phyloP scores from a whole-genome alignment of 2,888 invertebrate genomes.

The Metopia argyrocephala region DNA sequence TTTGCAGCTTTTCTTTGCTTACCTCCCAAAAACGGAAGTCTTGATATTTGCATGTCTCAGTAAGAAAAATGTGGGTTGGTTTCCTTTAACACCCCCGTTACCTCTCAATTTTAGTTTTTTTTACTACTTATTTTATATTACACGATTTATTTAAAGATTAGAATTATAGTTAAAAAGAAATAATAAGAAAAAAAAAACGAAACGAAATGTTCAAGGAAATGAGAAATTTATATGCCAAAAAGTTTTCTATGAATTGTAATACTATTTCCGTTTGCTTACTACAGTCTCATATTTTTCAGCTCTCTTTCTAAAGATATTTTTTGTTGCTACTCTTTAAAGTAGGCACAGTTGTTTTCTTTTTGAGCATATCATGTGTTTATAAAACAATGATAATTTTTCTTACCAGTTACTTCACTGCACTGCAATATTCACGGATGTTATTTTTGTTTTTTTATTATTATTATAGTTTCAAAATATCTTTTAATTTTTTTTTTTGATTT shows the following conservation, averaged over 20 bases:
- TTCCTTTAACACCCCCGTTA: neutral
- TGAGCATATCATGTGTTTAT: conserved; percentile 40
- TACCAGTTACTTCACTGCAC: conserved; percentile 14
- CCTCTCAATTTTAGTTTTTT: neutral
- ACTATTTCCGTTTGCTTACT: conserved; percentile 49
- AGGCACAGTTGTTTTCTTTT: conserved; percentile 26
- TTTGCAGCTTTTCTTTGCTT: neutral
- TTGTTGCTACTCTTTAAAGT: conserved; percentile 7
- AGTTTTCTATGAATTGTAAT: conserved; percentile 62
- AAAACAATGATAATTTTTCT: conserved; percentile 62
- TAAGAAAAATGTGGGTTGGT: conserved; percentile 17
- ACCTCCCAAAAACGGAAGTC: conserved; percentile 49
- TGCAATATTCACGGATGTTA: conserved; percentile 27
- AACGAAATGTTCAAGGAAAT: conserved; percentile 47
- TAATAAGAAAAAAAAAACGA: neutral
- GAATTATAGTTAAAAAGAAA: conserved; percentile 13
- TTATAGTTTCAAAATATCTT: no score
- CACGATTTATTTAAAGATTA: conserved; percentile 62
- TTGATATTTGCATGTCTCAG: conserved; percentile 61
- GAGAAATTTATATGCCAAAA: conserved; percentile 64
- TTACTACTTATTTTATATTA: neutral
- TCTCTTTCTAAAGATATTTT: neutral
- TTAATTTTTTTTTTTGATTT: no score
- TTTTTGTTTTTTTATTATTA: neutral
- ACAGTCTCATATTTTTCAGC: neutral